phyloP scores from a whole-genome alignment of 2,888 invertebrate genomes.

The Eurytoma adleriae region DNA sequence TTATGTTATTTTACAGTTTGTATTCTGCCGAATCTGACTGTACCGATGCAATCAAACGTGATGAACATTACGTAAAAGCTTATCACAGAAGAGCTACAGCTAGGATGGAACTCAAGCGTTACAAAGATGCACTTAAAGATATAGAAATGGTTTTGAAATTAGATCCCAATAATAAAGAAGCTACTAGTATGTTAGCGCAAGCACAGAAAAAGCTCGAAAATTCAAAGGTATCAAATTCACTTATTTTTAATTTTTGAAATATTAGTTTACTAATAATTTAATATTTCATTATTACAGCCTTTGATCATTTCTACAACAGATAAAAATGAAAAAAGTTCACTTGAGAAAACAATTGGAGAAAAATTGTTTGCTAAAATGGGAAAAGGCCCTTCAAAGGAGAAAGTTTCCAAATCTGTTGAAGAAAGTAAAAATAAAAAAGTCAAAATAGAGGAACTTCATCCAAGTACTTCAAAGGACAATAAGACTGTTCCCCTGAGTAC shows the following conservation, averaged over 20 bases:
- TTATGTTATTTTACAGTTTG: conserved; percentile 76
- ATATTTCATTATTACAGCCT: conserved; percentile 9
- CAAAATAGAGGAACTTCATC: not conserved
- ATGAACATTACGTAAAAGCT: conserved; percentile 90
- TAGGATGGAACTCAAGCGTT: conserved; percentile 84
- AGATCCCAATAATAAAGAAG: conserved; percentile 88
- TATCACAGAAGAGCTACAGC: conserved; percentile 88
- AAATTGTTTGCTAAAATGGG: conserved; percentile 37
- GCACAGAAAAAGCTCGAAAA: conserved; percentile 79
- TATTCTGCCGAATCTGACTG: conserved; percentile 88
- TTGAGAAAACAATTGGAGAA: conserved; percentile 50
- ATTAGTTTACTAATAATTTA: conserved; percentile 57
- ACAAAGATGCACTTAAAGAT: conserved; percentile 85
- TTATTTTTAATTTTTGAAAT: not conserved
- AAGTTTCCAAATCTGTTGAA: conserved; percentile 8
- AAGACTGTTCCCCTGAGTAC: not conserved
- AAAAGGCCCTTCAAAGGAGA: not conserved
- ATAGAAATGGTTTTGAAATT: conserved; percentile 83
- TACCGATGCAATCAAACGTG: conserved; percentile 86
- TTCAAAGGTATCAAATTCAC: conserved; percentile 32
- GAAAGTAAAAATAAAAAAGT: not conserved
- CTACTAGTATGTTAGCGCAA: conserved; percentile 79
- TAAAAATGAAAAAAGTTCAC: conserved; percentile 12
- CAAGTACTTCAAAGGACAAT: conserved; percentile 23
- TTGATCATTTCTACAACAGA: conserved; percentile 42